phyloP scores from a whole-genome alignment of 2,113 vertebrate genomes.

The Acrocephalus kingi region DNA sequence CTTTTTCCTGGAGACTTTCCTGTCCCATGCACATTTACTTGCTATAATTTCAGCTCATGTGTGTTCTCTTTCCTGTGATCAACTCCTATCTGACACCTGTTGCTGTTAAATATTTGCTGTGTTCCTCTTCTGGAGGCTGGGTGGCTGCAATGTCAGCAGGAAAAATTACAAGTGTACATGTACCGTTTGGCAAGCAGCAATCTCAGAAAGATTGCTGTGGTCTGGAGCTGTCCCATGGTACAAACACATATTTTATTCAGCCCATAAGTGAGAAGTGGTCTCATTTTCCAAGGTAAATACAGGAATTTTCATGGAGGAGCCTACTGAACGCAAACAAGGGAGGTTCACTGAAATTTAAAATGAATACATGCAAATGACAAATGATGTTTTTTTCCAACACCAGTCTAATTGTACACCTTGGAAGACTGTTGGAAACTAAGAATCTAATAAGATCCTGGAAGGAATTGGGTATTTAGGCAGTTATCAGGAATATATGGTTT shows the following conservation, averaged over 20 bases:
- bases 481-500: not conserved
- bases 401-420: not conserved
- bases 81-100: not conserved
- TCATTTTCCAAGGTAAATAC: not conserved
- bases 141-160: conserved; percentile 6
- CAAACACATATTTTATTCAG: not conserved
- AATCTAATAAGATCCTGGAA: not conserved
- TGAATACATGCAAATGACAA: not conserved
- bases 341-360: not conserved
- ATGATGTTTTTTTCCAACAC: not conserved
- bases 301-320: not conserved
- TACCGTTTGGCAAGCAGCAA: not conserved
- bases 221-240: not conserved
- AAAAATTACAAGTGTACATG: not conserved
- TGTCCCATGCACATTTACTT: not conserved
- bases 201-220: not conserved
- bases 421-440: not conserved
- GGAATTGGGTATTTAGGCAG: not conserved
- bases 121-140: not conserved
- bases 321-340: not conserved
- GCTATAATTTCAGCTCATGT: not conserved
- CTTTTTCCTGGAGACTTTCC: not conserved
- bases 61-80: not conserved
- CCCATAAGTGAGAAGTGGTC: not conserved
- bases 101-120: not conserved